Evolutionary conservation across 2,888 invertebrate genomes (phyloP).

Genomic region (Drosophila birchii): DNA sequence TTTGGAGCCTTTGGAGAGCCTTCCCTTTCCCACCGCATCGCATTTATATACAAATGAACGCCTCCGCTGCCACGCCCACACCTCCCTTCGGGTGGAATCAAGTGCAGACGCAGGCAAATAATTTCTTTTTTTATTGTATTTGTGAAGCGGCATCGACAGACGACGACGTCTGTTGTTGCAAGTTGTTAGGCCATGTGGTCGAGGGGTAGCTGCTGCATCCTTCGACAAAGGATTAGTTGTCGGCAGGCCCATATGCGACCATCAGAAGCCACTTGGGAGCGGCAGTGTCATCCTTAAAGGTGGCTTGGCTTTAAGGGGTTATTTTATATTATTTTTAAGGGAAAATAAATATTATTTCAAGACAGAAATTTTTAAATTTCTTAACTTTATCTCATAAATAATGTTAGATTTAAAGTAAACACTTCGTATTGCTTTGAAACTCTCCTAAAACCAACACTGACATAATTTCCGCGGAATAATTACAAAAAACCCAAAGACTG

Average conservation of each 20-base stretch:
- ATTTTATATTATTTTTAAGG: neutral
- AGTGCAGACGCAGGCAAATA: constrained; percentile 79
- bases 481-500: constrained; percentile 34
- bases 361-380: no score
- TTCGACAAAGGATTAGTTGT: constrained; percentile 65
- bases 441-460: neutral
- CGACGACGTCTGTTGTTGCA: constrained; percentile 72
- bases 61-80: constrained; percentile 63
- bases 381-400: neutral
- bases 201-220: constrained; percentile 44
- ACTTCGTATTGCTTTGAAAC: constrained; percentile 21
- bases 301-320: neutral
- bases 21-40: constrained; percentile 21
- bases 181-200: constrained; percentile 54
- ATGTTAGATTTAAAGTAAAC: no score
- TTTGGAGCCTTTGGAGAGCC: constrained; percentile 58
- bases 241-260: constrained; percentile 56
- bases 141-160: constrained; percentile 61
- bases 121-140: constrained; percentile 50
- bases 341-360: neutral
- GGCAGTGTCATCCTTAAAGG: constrained; percentile 23
- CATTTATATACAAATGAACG: constrained; percentile 79
- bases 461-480: constrained; percentile 27
- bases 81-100: constrained; percentile 45
- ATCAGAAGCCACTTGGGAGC: constrained; percentile 22